Evolutionary conservation across 2,888 invertebrate genomes (phyloP), one percentile per base, ranked within the genome.

Genomic region (Carterocephalus palaemon): DNA sequence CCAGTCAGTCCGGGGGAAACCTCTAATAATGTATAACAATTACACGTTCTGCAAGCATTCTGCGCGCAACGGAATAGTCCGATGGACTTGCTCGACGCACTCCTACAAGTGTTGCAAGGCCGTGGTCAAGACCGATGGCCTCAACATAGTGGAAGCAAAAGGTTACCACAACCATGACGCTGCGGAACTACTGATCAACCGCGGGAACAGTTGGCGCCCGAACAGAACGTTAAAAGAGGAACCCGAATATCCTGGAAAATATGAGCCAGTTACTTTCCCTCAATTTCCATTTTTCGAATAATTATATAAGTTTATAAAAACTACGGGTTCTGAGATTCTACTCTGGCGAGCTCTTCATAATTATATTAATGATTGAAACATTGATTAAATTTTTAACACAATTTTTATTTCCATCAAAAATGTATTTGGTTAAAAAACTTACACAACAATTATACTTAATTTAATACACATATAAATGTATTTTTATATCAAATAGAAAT

Each of bases 41-140:
- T 87, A 80, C 48, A 76, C 84, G 0, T 85, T 77, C 54, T 84
- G 83, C 52, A 71, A 68, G 33, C 84, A 86, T 51, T 84, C 80
- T 0, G 52, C 63, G 0, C 61, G 81, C 5, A 78, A 75, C 22
- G 76, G 75, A 0, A 57, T 79, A 6, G 64, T 73, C 0, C 54
- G 84, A 2, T 87, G 86, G 86, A 81, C 77, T 0, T 87, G 86
- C 40, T 85, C 86, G 0, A 86, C 85, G 0, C 86, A 86, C 52
- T 75, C 81, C 1, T 80, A 83, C 48, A 83, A 79, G 53, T 77
- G 78, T 47, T 86, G 85, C 54, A 83, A 82, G 37, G 85, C 83
- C 0, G 75, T 85, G 0, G 75, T 85, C 22, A 84, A 85, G 59
- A 85, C 86, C 0, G 54, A 54, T 0, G 81, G 77, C 0, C 46